Base-by-base conservation (phyloP, 2,113 vertebrate genomes). In the Centropus bengalensis region DNA sequence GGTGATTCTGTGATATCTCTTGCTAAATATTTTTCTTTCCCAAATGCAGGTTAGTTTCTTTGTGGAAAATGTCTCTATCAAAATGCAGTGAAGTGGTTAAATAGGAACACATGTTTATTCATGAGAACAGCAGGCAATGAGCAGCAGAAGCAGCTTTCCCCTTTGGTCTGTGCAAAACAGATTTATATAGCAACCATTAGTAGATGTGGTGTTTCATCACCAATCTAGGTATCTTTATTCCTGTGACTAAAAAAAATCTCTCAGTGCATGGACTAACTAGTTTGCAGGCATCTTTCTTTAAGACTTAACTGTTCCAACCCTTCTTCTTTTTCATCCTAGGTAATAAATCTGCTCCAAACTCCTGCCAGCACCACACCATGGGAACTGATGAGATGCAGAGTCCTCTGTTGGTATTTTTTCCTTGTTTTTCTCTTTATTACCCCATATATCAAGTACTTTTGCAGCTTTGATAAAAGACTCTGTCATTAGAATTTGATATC, bases 121-220 rank as follows among this genome's bases (percentile, higher is more conserved):
- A 75, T 75, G 44, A 93, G 64, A 95, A 85, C 56, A 96, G 78
- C 77, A 89, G 71, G 88, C 79, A 95, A 88, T 86, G 56, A 86
- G 80, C 60, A 75, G 68, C 44, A 97, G 76, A 87, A 95, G 42
- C 76, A 83, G 76, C 64, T 49, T 73, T 88, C 76, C 64, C 88
- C 73, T 94, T 93, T 95, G 91, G 93, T 95, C 93, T 10, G 9
- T 82, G 75, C 67, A 90, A 68, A 91, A 89, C 23, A 77, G 55
- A 87, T 70, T 91, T 49, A 76, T 59, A 80, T 47, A 96, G 75
- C 30, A 93, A 51, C 40, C 20, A 88, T 78, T 86, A 86, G 26
- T 60, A 90, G 58, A 82, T 38, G 44, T 42, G 76, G 91, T 91
- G 83, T 94, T 93, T 93, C 83, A 86, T 89, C 82, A 86, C 36